Conservation (phyloP, 2,113 vertebrate genomes). For the Microtus richardsoni region DNA sequence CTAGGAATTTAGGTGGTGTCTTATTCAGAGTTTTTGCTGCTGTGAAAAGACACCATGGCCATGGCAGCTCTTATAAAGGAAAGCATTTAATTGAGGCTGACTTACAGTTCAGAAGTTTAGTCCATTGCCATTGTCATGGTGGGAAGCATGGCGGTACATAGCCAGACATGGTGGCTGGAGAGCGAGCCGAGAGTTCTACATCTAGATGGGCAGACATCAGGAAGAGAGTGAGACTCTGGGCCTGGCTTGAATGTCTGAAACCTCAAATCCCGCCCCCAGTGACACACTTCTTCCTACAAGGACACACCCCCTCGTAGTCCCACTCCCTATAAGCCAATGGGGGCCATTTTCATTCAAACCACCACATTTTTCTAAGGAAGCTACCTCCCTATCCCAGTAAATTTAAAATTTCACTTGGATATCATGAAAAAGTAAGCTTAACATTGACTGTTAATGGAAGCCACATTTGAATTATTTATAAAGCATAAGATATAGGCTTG, state of each 20-base stretch:
- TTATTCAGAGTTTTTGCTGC: no score
- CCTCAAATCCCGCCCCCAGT: background rate
- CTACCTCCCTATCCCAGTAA: background rate
- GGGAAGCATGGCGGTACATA: background rate
- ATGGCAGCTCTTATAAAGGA: background rate
- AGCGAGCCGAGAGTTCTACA: background rate
- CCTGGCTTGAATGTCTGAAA: background rate
- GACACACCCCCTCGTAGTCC: background rate
- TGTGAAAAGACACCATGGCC: no score
- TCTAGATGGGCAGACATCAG: background rate
- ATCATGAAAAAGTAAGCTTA: background rate
- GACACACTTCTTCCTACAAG: background rate
- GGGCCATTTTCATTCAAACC: background rate
- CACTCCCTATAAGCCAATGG: background rate
- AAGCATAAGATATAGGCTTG: background rate
- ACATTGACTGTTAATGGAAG: background rate
- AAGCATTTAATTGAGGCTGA: background rate
- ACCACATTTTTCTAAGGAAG: background rate
- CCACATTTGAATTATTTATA: slow-evolving; percentile 22
- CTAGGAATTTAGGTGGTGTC: background rate
- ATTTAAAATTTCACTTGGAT: background rate
- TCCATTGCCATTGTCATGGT: background rate
- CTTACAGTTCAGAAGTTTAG: background rate
- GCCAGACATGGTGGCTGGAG: background rate
- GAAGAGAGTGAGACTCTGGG: background rate